A percentile compares a stretch with the other conserved stretches of the same genome.
Conservation (phyloP, 2,888 invertebrate genomes). For the Spilarctia lutea region DNA sequence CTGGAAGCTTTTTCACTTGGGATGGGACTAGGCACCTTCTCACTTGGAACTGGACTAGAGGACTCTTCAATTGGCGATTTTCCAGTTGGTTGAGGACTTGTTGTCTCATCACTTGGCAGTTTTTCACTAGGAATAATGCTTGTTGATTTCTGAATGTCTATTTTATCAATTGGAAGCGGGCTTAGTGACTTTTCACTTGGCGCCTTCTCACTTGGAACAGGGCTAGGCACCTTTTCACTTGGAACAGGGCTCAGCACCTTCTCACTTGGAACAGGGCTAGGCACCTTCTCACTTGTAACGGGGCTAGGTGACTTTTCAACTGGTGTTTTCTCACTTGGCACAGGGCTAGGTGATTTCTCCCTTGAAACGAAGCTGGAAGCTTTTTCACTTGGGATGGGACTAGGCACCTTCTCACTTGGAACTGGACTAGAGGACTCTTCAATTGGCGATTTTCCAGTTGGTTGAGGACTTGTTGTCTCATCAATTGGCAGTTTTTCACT, state of each 20-base stretch:
- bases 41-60: not conserved
- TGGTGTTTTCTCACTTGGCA: too few relatives aligned
- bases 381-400: too few relatives aligned
- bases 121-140: conserved; percentile 27
- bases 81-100: too few relatives aligned
- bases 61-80: conserved; percentile 25
- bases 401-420: too few relatives aligned
- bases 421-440: conserved; percentile 7
- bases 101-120: too few relatives aligned
- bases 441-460: too few relatives aligned
- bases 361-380: too few relatives aligned
- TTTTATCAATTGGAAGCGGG: not conserved
- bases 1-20: not conserved
- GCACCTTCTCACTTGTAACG: conserved; percentile 12
- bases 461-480: too few relatives aligned
- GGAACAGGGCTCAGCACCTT: not conserved
- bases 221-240: conserved; percentile 7
- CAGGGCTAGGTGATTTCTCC: not conserved
- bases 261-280: conserved; percentile 16
- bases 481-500: too few relatives aligned
- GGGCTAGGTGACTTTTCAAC: too few relatives aligned
- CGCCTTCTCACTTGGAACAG: not conserved
- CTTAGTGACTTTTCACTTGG: conserved; percentile 2
- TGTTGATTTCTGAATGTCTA: not conserved
- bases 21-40: not conserved